Conservation (phyloP, 2,797 vertebrate genomes). For the Acrocephalus scirpaceus region DNA sequence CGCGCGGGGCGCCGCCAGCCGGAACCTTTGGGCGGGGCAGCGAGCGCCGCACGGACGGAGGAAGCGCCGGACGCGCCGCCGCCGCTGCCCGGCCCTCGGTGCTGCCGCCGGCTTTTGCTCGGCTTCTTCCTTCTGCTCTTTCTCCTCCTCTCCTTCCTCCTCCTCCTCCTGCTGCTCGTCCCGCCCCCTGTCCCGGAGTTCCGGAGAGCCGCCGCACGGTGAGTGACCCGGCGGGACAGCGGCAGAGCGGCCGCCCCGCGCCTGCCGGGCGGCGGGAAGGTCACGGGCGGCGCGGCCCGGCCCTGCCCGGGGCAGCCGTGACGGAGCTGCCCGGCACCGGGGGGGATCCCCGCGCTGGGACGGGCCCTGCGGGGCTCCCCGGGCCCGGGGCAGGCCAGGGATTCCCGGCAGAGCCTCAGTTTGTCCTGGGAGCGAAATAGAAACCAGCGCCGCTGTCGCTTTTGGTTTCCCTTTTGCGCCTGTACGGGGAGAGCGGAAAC, state of each 20-base stretch:
- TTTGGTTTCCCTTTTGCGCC: neutral
- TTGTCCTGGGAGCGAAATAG: neutral
- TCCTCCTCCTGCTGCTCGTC: neutral
- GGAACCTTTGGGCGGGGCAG: constrained; percentile 29
- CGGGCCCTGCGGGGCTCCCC: neutral
- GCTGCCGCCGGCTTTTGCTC: neutral
- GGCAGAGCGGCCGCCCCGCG: neutral
- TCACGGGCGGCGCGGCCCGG: neutral
- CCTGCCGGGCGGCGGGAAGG: neutral
- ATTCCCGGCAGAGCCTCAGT: fast-evolving
- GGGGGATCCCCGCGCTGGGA: neutral
- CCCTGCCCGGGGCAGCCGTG: neutral
- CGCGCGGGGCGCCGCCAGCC: neutral
- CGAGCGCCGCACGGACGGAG: neutral
- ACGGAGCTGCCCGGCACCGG: neutral
- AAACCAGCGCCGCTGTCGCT: neutral
- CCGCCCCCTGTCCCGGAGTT: neutral
- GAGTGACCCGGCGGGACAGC: neutral
- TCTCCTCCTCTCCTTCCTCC: neutral
- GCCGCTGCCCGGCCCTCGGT: neutral
- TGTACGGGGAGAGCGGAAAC: neutral
- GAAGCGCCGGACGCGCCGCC: neutral
- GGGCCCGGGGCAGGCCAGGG: neutral
- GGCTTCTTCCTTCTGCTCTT: too few relatives aligned
- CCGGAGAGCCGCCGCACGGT: neutral